Base-by-base conservation (phyloP, 2,888 invertebrate genomes). In the Limnephilus auricula region DNA sequence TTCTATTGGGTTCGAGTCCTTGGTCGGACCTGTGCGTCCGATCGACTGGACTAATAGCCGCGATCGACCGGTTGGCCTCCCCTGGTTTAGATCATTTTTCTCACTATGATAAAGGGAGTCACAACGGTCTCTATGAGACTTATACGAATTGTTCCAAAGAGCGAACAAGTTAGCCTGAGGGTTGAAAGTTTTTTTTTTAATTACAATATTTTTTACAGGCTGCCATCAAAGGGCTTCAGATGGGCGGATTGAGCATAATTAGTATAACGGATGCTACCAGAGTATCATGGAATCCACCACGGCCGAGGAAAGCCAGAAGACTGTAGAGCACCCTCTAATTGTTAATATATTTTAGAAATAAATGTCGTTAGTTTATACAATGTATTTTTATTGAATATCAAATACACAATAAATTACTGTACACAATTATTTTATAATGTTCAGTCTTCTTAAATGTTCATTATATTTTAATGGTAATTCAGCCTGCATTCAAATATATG, bases 261-360 rank as follows among this genome's bases (percentile, higher is more conserved):
- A 99, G 99, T 10, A 97, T 99, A 90, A 99, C 99, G n/a, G 99
- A 99, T 94, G 97, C 96, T 93, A 99, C 99, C 0, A 97, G 96
- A 90, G 97, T 99, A 9, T 98, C 98, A 0, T 98, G 97, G 97
- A 97, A 97, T 94, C 98, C 98, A 65, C 98, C 97, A 4, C 96
- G 99, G 92, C 97, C 99, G 45, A 97, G 98, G 94, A 99, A 99
- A 95, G 97, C 97, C 90, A 97, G 97, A 94, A 97, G 98, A 95
- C 95, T 99, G 94, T 99, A 97, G 96, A 93, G 12, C n/a, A 37
- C 32, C n/a, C n/a, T 45, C 25, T 85, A 30, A 45, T 30, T 13
- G n/a, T 25, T 85, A 45, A 45, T 85, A 45, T 45, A 85, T 45
- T 85, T 30, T 85, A 30, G 5, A 85, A 85, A 30, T 82, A 82